These are phyloP conservation scores for Drosophila mettleri DNA, from an alignment of 2,888 invertebrate species.

Conservation along the genomic window DNA sequence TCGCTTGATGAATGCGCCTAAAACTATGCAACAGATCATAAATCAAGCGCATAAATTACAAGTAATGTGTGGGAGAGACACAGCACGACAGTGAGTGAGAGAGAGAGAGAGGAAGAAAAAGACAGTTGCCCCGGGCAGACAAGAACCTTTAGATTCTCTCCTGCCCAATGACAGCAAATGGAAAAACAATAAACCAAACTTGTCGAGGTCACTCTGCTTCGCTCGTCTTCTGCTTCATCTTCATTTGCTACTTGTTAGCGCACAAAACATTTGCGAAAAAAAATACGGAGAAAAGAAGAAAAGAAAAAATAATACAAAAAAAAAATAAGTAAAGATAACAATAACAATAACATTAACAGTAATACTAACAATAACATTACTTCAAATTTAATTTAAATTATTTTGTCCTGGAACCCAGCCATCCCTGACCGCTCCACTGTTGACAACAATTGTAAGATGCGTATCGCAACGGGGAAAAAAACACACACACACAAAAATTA, in stretches of 20 bases:
- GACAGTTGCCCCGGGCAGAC: background rate
- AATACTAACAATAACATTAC: constrained; percentile 77
- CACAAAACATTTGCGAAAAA: constrained; percentile 8
- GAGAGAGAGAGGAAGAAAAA: no score
- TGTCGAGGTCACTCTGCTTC: constrained; percentile 8
- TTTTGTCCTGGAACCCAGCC: constrained; percentile 37
- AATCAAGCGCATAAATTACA: constrained; percentile 78
- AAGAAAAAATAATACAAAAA: constrained; percentile 37
- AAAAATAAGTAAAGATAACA: constrained; percentile 59
- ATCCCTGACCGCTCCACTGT: constrained; percentile 9
- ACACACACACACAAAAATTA: constrained; percentile 52
- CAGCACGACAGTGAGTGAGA: background rate
- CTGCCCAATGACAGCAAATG: constrained; percentile 60
- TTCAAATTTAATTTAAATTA: constrained; percentile 82
- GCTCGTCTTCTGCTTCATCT: no score
- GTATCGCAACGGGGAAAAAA: constrained; percentile 46
- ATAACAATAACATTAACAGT: constrained; percentile 76
- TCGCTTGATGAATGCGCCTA: constrained; percentile 69
- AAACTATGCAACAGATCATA: constrained; percentile 81
- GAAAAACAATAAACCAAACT: constrained; percentile 74
- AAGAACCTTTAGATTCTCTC: constrained; percentile 1
- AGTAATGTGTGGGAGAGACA: constrained; percentile 5
- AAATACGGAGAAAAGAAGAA: constrained; percentile 40
- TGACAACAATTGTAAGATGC: constrained; percentile 69
- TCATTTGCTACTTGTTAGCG: constrained; percentile 9